Percentiles rank a stretch among this genome's conserved stretches.
Conservation (phyloP, 2,113 vertebrate genomes). For the Mionectes macconnelli region DNA sequence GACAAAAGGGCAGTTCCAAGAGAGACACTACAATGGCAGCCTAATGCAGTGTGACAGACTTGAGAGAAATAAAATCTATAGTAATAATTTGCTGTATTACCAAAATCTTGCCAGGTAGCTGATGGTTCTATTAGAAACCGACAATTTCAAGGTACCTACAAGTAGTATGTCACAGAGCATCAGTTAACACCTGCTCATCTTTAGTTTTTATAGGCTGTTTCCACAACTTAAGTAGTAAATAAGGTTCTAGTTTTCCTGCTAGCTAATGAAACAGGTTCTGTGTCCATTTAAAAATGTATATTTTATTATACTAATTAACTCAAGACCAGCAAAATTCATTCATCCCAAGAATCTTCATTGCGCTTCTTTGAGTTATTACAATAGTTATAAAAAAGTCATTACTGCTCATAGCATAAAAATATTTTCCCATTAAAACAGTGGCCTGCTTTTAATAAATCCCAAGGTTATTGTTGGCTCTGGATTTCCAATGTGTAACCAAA, state of each 20-base stretch:
- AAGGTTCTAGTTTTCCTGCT: background rate
- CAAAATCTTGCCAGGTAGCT: background rate
- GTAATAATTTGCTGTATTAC: background rate
- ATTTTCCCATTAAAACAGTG: slow-evolving; percentile 71
- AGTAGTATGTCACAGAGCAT: background rate
- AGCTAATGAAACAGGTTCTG: slow-evolving; percentile 30
- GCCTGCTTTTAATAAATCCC: slow-evolving; percentile 72
- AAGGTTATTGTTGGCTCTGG: slow-evolving; percentile 67
- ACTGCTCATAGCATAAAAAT: slow-evolving; percentile 57
- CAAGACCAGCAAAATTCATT: slow-evolving; percentile 5
- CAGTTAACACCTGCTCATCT: background rate
- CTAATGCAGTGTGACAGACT: background rate
- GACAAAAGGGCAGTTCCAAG: background rate
- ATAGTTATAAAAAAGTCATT: slow-evolving; percentile 56
- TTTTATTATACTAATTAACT: slow-evolving; percentile 8
- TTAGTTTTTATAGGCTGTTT: slow-evolving; percentile 11
- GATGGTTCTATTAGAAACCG: background rate
- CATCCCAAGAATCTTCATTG: slow-evolving; percentile 12
- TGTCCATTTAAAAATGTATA: background rate
- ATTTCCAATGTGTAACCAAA: slow-evolving; percentile 59
- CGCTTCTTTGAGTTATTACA: slow-evolving; percentile 44
- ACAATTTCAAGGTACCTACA: background rate
- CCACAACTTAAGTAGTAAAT: background rate
- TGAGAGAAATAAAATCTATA: background rate
- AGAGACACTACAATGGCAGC: background rate